Evolutionary conservation across 1,140 invertebrate species (phyloP), one percentile per base, ranked within the genome.

Genomic region (Chionoecetes opilio): DNA sequence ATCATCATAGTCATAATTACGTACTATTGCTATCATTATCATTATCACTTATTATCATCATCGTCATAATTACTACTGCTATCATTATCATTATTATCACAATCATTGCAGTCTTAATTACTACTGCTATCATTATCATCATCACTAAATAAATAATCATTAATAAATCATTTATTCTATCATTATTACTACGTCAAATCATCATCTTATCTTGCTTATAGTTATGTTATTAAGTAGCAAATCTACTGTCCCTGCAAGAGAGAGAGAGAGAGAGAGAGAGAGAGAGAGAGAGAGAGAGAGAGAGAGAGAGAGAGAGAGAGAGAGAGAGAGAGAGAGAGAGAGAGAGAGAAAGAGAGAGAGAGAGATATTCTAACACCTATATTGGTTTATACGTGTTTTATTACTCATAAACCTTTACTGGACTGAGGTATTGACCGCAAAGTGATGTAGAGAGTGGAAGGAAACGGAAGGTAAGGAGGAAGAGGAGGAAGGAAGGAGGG

Each of bases 221-320:
- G 21, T 53, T 53, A 53, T 53, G 46, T 53, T 53, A 53, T 53
- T 17, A 53, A 14, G 2, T 53, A 53, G 46, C 46, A 53, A 53
- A 17, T 53, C 46, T 17, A 53, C 46, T 75, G 21, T 75, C n/a
- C 5, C n/a, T 75, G 8, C 2, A 21, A 75, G 53, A 75, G 53
- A 75, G 53, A 75, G 53, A 75, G 21, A 75, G 6, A 75, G 53
- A 75, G 21, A 26, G 26, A 75, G 9, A 75, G 63, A 75, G 63
- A 75, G 63, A 75, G 63, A 75, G 63, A 75, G 63, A 75, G 63
- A 75, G 63, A 75, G 63, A 75, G 63, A 75, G 63, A 75, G 63
- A 75, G 63, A 75, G 63, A 75, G 63, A 75, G 63, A 75, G 63
- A 75, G 63, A 75, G 63, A n/a, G 63, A 75, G n/a, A 75, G n/a